Conservation (phyloP, 1,140 invertebrate species). For the Drosophila pachea region DNA sequence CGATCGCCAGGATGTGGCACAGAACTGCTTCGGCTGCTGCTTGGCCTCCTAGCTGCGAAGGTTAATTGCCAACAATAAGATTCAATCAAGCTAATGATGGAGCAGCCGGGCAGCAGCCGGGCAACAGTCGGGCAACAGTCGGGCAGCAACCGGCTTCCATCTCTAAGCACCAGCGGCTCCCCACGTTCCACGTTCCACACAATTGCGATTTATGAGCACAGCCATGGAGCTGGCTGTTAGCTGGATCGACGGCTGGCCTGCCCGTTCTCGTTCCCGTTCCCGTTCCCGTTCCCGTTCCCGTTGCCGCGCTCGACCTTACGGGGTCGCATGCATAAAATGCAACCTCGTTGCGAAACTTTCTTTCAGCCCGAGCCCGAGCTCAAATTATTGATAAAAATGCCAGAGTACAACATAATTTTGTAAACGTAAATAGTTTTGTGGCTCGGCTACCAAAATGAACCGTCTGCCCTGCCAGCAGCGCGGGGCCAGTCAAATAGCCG, state of each 20-base stretch:
- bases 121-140: neutral
- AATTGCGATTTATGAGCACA: constrained; percentile 69
- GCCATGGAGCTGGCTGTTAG: constrained; percentile 23
- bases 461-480: constrained; percentile 6
- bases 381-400: constrained; percentile 50
- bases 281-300: too few relatives aligned
- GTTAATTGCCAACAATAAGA: constrained; percentile 77
- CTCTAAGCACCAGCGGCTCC: constrained; percentile 20
- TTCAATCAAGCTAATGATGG: constrained; percentile 77
- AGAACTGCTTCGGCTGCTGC: constrained; percentile 30
- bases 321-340: constrained; percentile 70
- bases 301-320: constrained; percentile 46
- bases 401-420: constrained; percentile 38
- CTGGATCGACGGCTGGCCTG: constrained; percentile 13
- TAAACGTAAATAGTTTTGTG: constrained; percentile 33
- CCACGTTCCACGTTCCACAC: constrained; percentile 39
- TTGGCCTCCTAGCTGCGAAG: constrained; percentile 62
- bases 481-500: neutral
- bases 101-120: constrained; percentile 40
- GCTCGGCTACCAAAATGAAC: constrained; percentile 26
- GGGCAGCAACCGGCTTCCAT: constrained; percentile 29
- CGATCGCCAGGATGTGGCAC: constrained; percentile 20
- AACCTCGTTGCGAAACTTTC: constrained; percentile 57
- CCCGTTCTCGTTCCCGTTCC: constrained; percentile 1
- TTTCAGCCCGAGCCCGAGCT: constrained; percentile 22